phyloP scores from a whole-genome alignment of 2,113 vertebrate genomes.

The Genyomyrus donnyi region DNA sequence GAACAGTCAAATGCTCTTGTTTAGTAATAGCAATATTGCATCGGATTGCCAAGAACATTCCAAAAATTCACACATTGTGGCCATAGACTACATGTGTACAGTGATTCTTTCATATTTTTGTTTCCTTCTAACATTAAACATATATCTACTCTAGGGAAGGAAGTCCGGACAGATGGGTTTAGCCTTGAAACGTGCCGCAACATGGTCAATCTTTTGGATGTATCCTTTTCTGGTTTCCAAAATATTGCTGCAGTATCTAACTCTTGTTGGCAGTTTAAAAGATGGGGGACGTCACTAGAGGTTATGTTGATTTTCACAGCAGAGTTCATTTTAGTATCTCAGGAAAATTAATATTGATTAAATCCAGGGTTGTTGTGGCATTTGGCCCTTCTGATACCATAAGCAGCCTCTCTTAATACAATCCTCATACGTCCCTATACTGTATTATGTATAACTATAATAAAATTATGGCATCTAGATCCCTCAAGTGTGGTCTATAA shows the following conservation, averaged over 20 bases:
- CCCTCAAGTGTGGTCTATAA: not conserved
- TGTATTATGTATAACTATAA: not conserved
- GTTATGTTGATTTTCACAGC: not conserved
- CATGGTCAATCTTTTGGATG: conserved; percentile 61
- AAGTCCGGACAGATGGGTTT: conserved; percentile 53
- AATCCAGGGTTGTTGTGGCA: not conserved
- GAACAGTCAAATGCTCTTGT: not conserved
- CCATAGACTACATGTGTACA: not conserved
- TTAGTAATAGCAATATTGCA: not conserved
- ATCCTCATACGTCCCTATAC: not conserved
- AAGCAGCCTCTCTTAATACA: not conserved
- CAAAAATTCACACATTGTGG: not conserved
- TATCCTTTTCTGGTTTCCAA: conserved; percentile 47
- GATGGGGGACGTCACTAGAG: not conserved
- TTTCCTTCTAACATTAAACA: not conserved
- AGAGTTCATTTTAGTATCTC: not conserved
- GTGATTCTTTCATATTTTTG: not conserved
- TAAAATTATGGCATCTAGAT: not conserved
- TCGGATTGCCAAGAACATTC: not conserved
- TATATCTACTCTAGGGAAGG: conserved; percentile 30
- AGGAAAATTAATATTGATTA: not conserved
- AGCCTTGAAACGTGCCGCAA: conserved; percentile 49
- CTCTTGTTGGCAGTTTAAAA: not conserved
- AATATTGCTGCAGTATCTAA: not conserved
- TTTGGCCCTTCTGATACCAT: not conserved